Base-by-base conservation (phyloP, 1,140 invertebrate genomes). In the Aricia agestis region DNA sequence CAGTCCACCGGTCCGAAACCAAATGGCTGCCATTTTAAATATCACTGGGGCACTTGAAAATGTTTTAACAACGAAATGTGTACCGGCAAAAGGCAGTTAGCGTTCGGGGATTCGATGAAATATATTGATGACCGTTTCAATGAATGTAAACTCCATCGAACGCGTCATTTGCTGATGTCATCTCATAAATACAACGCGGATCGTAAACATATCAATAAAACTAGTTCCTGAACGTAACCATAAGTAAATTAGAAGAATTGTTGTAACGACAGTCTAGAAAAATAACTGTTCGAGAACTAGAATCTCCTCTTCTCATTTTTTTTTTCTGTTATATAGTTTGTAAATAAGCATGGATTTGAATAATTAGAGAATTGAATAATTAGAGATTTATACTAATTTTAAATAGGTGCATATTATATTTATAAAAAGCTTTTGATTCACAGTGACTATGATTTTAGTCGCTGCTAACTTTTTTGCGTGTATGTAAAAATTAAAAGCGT, bases 1-100 rank as follows among this genome's bases (percentile, higher is more conserved):
- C 84, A 86, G 71, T 82, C 78, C 69, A 75, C 78, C 82, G 74
- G 76, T 11, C 59, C 59, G 78, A 78, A 68, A 71, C 71, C 72
- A 66, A 65, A 71, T 66, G 65, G 75, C 69, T 74, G 73, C 80
- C 75, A 71, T 78, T 73, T 75, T 67, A 87, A 87, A 87, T 87
- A 87, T 87, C 87, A 89, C 74, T 87, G 76, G 84, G 85, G 66
- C 85, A 82, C 68, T 72, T 74, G 76, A 80, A 36, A 83, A 82
- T 76, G 69, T 42, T 67, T 74, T 75, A 70, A 61, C 69, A 68
- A 66, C 67, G 78, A 79, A 82, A 79, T 75, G 75, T 45, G 52
- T 58, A 72, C n/a, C 68, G 59, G 10, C 13, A 32, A 25, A n/a
- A 19, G 36, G 36, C 32, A 41, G 13, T 72, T 63, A 6, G 59